Percentiles rank a stretch among this genome's conserved stretches.
Conservation (phyloP, 1,140 invertebrate genomes). For the Antheraea pernyi region DNA sequence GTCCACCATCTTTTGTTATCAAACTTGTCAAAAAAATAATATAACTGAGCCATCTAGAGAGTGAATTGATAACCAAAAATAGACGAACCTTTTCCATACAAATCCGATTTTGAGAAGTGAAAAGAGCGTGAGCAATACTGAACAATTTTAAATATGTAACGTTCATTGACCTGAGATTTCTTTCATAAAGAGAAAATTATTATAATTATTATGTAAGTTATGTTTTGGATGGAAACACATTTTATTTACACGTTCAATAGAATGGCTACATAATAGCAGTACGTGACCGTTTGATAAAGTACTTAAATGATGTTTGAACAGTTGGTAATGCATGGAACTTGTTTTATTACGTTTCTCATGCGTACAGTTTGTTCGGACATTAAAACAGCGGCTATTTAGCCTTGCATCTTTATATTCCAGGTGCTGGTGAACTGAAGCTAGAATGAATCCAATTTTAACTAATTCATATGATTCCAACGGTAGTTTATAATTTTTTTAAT, state of each 20-base stretch:
- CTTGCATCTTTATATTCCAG: not conserved
- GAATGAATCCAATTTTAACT: no score
- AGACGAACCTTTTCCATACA: no score
- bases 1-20: no score
- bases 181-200: constrained; percentile 6
- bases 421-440: not conserved
- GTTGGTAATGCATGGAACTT: constrained; percentile 11
- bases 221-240: constrained; percentile 7
- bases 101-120: no score
- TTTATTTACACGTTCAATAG: constrained; percentile 6
- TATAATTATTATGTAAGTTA: constrained; percentile 18
- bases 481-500: no score
- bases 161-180: not conserved
- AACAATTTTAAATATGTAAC: not conserved
- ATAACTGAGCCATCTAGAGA: no score
- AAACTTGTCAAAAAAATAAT: no score
- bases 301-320: constrained; percentile 9
- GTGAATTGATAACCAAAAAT: no score
- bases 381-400: not conserved
- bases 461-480: no score
- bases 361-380: constrained; percentile 6
- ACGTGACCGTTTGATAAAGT: constrained; percentile 9
- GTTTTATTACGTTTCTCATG: constrained; percentile 9
- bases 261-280: constrained; percentile 2
- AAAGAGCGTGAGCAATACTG: no score